Percentiles rank a stretch among this genome's conserved stretches.
These are phyloP conservation scores for Tyria jacobaeae DNA, from an alignment of 2,888 invertebrate genomes.

Conservation along the genomic window DNA sequence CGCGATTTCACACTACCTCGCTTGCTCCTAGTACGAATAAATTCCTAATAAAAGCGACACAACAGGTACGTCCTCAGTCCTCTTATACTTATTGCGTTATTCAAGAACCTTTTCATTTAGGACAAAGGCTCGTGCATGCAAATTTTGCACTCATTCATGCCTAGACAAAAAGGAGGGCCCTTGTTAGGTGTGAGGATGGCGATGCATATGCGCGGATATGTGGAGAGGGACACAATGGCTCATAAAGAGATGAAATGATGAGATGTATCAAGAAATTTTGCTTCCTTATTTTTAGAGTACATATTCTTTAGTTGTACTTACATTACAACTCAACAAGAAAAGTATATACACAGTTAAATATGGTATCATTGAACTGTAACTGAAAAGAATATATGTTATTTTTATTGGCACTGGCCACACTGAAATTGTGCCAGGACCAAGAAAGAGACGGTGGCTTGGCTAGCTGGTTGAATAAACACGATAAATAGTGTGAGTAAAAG, in stretches of 20 bases:
- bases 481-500: too few relatives aligned
- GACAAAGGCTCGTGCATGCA: constrained; percentile 38
- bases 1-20: too few relatives aligned
- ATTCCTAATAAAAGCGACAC: background rate
- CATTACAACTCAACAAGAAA: too few relatives aligned
- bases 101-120: background rate
- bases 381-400: too few relatives aligned
- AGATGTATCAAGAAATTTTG: background rate
- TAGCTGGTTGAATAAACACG: too few relatives aligned
- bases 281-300: background rate
- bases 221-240: constrained; percentile 13
- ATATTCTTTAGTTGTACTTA: too few relatives aligned
- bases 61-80: background rate
- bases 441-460: too few relatives aligned
- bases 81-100: background rate
- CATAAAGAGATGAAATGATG: too few relatives aligned
- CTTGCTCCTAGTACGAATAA: background rate
- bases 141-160: constrained; percentile 55
- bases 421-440: too few relatives aligned
- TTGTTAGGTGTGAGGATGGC: constrained; percentile 30
- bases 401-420: too few relatives aligned
- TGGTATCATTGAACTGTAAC: too few relatives aligned
- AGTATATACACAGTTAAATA: too few relatives aligned
- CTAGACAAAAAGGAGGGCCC: constrained; percentile 48
- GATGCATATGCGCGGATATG: constrained; percentile 3